Evolutionary conservation across 2,888 invertebrate genomes (phyloP), one percentile per base, ranked within the genome.

Genomic region (Autographa gamma): DNA sequence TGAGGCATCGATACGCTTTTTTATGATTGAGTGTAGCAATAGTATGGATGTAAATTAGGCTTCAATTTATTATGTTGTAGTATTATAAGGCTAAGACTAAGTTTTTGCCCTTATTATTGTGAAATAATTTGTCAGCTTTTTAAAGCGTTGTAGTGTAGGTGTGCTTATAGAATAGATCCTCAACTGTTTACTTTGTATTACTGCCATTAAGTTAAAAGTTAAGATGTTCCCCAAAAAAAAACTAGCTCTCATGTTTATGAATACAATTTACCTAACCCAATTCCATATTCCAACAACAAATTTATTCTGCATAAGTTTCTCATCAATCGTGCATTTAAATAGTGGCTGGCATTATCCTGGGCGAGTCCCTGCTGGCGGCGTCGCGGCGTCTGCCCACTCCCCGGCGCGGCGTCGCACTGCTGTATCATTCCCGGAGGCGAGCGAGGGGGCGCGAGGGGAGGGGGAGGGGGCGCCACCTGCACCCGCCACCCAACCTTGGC

Each of bases 321-420:
- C 67, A 66, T 76, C 31, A n/a, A 38, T 52, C 48, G 9, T 34
- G 31, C 61, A 59, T 74, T 73, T 76, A 72, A 74, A 76, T 76
- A 64, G 74, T 32, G 34, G 19, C 38, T 60, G 77, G 52, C 60
- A 66, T 71, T 71, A 74, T 41, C 65, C 32, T 66, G 62, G 54
- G 32, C 31, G 52, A 58, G 14, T 79, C 67, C 73, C 73, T 71
- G 71, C 76, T 82, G 84, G 80, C 63, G 78, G 85, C 87, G 87
- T 83, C 89, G 71, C 68, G 63, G 81, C 88, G 90, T 89, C 89
- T 89, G 75, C 77, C 74, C 71, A 72, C 76, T 78, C 77, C 79
- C 75, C 76, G 74, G 73, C 76, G 71, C 81, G 79, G 74, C 88
- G 89, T 85, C 91, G 93, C 92, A 93, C 91, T 93, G 93, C 90